These are phyloP conservation scores for Myotis findleyi DNA, from an alignment of 2,797 vertebrate species.

Conservation along the genomic window DNA sequence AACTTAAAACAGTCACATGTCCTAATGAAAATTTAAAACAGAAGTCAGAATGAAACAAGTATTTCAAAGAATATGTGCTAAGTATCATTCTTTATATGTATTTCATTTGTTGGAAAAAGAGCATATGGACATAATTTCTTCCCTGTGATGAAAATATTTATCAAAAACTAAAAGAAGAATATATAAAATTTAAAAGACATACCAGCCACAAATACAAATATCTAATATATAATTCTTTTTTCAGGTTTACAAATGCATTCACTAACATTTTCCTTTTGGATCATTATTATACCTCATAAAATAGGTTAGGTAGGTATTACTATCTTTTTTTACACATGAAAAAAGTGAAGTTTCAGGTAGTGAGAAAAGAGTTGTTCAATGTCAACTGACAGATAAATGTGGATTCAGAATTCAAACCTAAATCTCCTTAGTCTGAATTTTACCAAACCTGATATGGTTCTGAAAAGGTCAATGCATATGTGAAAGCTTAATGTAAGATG, in stretches of 20 bases:
- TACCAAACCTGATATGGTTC: background rate
- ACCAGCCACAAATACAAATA: background rate
- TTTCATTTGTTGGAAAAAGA: slow-evolving; percentile 66
- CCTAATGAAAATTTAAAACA: slow-evolving; percentile 81
- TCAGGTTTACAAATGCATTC: background rate
- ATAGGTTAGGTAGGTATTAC: background rate
- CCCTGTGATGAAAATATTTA: slow-evolving; percentile 72
- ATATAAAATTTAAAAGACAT: slow-evolving; percentile 27
- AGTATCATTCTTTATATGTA: slow-evolving; percentile 69
- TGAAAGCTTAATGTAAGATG: background rate
- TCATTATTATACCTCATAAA: background rate
- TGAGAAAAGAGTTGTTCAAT: background rate
- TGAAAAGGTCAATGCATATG: background rate
- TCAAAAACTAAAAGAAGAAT: slow-evolving; percentile 64
- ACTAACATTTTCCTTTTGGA: background rate
- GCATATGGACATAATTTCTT: slow-evolving; percentile 69
- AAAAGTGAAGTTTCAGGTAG: background rate
- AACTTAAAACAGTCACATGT: slow-evolving; percentile 72
- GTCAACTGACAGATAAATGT: background rate
- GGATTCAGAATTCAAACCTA: background rate
- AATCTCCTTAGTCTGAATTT: background rate
- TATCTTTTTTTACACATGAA: background rate
- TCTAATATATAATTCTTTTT: background rate
- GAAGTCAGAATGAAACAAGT: slow-evolving; percentile 71
- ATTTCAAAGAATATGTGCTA: slow-evolving; percentile 72